Conservation (phyloP, 2,113 vertebrate species). For the Melanocharis versteri region DNA sequence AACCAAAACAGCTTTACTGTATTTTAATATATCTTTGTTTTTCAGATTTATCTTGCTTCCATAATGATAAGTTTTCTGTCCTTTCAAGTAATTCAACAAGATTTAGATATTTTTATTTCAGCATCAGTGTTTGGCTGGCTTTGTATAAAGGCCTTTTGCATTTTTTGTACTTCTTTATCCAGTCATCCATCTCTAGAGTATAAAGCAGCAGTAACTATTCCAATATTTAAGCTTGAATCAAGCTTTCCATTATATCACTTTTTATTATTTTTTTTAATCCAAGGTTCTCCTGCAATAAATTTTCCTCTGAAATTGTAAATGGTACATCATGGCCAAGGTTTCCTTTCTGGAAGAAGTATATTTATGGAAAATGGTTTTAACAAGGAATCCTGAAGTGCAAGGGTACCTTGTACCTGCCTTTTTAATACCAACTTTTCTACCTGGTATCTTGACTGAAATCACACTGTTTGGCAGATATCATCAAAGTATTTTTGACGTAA, state of each 20-base stretch:
- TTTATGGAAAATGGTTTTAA: background rate
- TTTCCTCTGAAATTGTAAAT: background rate
- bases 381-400: background rate
- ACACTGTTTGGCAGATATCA: background rate
- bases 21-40: slow-evolving; percentile 44
- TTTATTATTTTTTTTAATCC: background rate
- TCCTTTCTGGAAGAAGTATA: background rate
- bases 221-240: background rate
- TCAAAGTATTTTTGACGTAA: background rate
- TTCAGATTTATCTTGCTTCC: slow-evolving; percentile 37
- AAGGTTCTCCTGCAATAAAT: background rate
- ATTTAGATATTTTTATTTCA: background rate
- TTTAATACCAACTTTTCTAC: background rate
- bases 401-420: background rate
- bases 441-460: background rate
- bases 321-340: background rate
- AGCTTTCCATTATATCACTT: background rate
- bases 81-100: slow-evolving; percentile 23
- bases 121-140: background rate
- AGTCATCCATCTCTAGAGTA: background rate
- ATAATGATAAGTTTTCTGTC: background rate
- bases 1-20: background rate
- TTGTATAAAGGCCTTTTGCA: background rate
- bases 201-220: background rate
- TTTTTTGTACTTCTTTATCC: background rate